Evolutionary conservation across 2,113 vertebrate genomes (phyloP), one percentile per base, ranked within the genome.

Genomic region (Tychaedon coryphoeus): DNA sequence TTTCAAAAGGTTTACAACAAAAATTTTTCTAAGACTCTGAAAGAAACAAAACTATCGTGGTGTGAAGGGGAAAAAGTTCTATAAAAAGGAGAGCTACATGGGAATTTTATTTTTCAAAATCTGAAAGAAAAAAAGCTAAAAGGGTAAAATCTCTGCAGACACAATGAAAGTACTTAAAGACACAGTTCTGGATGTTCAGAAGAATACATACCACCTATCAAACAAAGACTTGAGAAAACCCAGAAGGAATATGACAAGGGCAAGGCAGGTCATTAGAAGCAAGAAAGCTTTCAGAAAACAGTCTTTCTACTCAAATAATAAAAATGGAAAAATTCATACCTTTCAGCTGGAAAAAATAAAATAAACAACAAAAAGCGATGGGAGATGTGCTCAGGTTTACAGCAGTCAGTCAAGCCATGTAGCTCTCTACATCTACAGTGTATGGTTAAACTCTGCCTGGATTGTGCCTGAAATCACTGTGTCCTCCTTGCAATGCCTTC

Each of bases 341-440:
- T 3, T 51, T 76, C 18, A 70, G 6, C 18, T 53, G 9, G 6
- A 86, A 91, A 88, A 33, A 54, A 43, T 29, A 54, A 58, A 9
- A 22, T 23, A 7, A 66, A 50, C 4, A 48, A 38, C 15, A 54
- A 24, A 56, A 92, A 34, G 12, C 40, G 2, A 18, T 2, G 2
- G 14, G 5, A 54, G 14, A 42, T 85, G 3, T 45, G 17, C 3
- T 75, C 14, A 24, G 16, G 8, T n/a, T 53, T 48, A 11, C 7
- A 57, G 36, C 22, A 61, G 12, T 70, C 28, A 71, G 5, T 79
- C 47, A 24, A 6, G 4, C 4, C 40, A n/a, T 36, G 33, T 0
- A 2, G 3, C 12, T 51, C 13, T 78, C 23, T 53, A 6, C 2
- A n/a, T 9, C 8, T 34, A 31, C 26, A 6, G 1, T 1, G 1